These are phyloP conservation scores for Drosophila koepferae DNA, from an alignment of 2,888 invertebrate genomes.

Conservation along the genomic window DNA sequence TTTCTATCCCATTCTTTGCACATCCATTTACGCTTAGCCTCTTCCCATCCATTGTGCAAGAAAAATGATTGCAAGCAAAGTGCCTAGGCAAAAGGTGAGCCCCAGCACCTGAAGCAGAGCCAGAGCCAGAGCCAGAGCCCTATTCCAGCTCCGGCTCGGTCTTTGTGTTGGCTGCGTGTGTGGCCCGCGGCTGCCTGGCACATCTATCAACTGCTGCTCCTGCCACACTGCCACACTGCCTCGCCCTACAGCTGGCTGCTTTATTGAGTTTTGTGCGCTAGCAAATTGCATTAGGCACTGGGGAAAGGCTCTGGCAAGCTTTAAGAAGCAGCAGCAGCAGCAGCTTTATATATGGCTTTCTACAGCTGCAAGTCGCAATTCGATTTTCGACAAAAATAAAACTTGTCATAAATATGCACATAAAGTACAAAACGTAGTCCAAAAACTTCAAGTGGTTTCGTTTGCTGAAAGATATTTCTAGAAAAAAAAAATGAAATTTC, in stretches of 20 bases:
- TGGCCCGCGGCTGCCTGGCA: conserved; percentile 71
- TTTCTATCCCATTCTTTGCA: background rate
- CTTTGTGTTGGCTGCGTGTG: conserved; percentile 60
- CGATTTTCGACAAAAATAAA: conserved; percentile 51
- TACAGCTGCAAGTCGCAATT: conserved; percentile 57
- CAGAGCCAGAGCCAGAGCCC: conserved; percentile 6
- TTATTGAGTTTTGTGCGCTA: conserved; percentile 74
- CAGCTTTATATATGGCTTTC: conserved; percentile 12
- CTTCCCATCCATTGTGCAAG: conserved; percentile 40
- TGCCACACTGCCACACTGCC: background rate
- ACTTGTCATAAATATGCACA: conserved; percentile 52
- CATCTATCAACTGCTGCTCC: conserved; percentile 65
- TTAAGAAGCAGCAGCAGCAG: conserved; percentile 30
- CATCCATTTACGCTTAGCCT: conserved; percentile 29
- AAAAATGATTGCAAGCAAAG: conserved; percentile 74
- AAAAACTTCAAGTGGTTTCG: conserved; percentile 35
- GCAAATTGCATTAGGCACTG: conserved; percentile 79
- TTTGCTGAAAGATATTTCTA: conserved; percentile 21
- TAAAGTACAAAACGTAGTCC: background rate
- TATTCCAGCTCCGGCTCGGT: conserved; percentile 8
- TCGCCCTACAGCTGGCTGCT: conserved; percentile 36
- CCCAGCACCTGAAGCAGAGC: conserved; percentile 24
- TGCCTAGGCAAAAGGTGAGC: conserved; percentile 69
- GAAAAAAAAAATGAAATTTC: conserved; percentile 18
- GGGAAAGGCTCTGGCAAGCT: conserved; percentile 48